Conservation (phyloP, 1,140 invertebrate genomes). For the Drosophila jambulina region DNA sequence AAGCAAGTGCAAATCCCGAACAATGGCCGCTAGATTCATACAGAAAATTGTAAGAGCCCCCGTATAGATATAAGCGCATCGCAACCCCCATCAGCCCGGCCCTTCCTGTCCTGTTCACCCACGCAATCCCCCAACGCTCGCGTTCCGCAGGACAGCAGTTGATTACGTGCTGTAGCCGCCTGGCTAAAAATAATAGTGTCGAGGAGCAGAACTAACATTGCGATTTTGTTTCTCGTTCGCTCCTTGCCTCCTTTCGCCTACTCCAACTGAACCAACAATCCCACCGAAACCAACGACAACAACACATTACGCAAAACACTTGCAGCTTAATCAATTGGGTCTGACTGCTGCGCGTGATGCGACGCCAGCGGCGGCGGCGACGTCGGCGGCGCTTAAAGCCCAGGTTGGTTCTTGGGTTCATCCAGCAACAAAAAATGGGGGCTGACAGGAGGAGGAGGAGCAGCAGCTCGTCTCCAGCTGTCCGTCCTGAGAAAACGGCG, state of each 20-base stretch:
- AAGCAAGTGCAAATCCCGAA: slow-evolving; percentile 68
- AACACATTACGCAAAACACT: slow-evolving; percentile 74
- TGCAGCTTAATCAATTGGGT: slow-evolving; percentile 81
- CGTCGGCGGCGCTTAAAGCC: slow-evolving; percentile 48
- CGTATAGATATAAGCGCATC: slow-evolving; percentile 31
- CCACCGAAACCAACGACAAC: slow-evolving; percentile 40
- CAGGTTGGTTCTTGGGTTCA: slow-evolving; percentile 61
- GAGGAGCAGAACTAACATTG: slow-evolving; percentile 56
- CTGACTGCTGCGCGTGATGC: slow-evolving; percentile 67
- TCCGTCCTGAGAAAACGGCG: slow-evolving; percentile 31
- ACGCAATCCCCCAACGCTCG: not conserved
- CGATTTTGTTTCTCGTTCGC: slow-evolving; percentile 58
- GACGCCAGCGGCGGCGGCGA: slow-evolving; percentile 36
- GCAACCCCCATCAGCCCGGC: slow-evolving; percentile 1
- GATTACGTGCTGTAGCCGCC: slow-evolving; percentile 65
- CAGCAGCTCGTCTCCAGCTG: slow-evolving; percentile 9
- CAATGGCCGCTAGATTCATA: slow-evolving; percentile 85
- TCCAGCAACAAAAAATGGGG: slow-evolving; percentile 1
- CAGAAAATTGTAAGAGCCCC: slow-evolving; percentile 81
- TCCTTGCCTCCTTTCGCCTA: slow-evolving; percentile 20
- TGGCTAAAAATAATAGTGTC: slow-evolving; percentile 30
- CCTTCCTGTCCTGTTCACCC: not conserved
- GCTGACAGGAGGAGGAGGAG: not conserved
- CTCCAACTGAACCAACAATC: slow-evolving; percentile 12
- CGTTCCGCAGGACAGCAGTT: slow-evolving; percentile 37